A percentile compares a stretch with the other conserved stretches of the same genome.
These are phyloP conservation scores for Nymphalis polychloros DNA, from an alignment of 2,888 invertebrate genomes.

Conservation along the genomic window DNA sequence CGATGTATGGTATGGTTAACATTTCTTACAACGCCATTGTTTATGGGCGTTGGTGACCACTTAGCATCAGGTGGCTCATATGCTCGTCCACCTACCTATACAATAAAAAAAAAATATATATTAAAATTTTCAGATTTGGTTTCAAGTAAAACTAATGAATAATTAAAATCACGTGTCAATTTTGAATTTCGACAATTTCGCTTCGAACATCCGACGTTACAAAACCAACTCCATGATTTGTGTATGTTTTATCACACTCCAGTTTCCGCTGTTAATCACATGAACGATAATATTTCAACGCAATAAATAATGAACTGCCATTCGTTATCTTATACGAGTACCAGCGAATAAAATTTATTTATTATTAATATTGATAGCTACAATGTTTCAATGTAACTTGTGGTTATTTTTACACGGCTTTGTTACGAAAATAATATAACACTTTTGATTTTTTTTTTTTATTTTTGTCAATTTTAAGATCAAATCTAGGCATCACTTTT, in stretches of 20 bases:
- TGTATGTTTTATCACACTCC: slow-evolving; percentile 28
- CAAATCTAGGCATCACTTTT: too few relatives aligned
- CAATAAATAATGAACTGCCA: slow-evolving; percentile 22
- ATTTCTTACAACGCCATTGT: too few relatives aligned
- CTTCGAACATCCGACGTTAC: slow-evolving; percentile 2
- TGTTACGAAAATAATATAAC: too few relatives aligned
- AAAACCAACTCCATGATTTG: slow-evolving; percentile 23
- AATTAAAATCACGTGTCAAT: neutral
- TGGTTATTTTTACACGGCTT: neutral
- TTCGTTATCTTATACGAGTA: slow-evolving; percentile 17
- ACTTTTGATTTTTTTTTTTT: too few relatives aligned
- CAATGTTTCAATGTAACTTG: neutral
- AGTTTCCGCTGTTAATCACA: slow-evolving; percentile 24
- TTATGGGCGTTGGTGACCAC: too few relatives aligned
- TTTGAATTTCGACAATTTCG: slow-evolving; percentile 6
- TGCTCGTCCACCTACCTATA: too few relatives aligned
- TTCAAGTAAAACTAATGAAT: neutral
- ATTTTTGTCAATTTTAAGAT: too few relatives aligned
- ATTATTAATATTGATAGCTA: slow-evolving; percentile 1
- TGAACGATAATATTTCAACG: slow-evolving; percentile 22
- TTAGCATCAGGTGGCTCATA: too few relatives aligned
- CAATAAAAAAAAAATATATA: too few relatives aligned
- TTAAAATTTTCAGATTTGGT: neutral
- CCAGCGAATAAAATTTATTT: slow-evolving; percentile 3
- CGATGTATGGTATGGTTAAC: too few relatives aligned